These are phyloP conservation scores for Trichonephila clavipes DNA, from an alignment of 1,140 invertebrate genomes.

Conservation along the genomic window DNA sequence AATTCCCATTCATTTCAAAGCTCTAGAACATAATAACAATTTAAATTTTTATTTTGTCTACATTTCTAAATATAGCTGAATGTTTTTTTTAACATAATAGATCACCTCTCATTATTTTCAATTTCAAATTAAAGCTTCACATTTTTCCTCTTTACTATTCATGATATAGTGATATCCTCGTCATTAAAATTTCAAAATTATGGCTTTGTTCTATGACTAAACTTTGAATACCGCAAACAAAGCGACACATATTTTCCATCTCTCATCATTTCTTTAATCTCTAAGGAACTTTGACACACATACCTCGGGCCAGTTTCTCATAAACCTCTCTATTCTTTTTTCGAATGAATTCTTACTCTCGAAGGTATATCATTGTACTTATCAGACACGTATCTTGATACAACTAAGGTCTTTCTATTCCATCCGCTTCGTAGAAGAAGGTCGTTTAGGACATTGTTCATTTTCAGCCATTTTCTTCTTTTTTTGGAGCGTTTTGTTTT, in stretches of 20 bases:
- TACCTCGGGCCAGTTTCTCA: background rate
- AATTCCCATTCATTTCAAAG: no score
- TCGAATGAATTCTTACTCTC: background rate
- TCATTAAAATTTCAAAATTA: no score
- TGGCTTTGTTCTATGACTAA: no score
- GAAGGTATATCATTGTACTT: background rate
- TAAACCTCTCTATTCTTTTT: background rate
- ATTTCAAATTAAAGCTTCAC: no score
- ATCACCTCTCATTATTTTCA: no score
- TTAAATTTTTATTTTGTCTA: no score
- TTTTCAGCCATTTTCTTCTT: background rate
- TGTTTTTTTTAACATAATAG: no score
- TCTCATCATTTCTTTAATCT: background rate
- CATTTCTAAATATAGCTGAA: no score
- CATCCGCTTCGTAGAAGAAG: background rate
- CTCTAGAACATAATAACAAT: no score
- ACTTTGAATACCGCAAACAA: no score
- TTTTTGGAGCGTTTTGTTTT: background rate
- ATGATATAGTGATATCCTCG: no score
- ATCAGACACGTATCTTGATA: background rate
- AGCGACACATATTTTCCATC: background rate
- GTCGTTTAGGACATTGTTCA: background rate
- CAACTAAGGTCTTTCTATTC: background rate
- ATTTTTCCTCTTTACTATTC: no score
- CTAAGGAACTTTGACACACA: constrained; percentile 10